A percentile compares a stretch with the other conserved stretches of the same genome.
Conservation (phyloP, 2,888 invertebrate genomes). For the Microctonus aethiopoides region DNA sequence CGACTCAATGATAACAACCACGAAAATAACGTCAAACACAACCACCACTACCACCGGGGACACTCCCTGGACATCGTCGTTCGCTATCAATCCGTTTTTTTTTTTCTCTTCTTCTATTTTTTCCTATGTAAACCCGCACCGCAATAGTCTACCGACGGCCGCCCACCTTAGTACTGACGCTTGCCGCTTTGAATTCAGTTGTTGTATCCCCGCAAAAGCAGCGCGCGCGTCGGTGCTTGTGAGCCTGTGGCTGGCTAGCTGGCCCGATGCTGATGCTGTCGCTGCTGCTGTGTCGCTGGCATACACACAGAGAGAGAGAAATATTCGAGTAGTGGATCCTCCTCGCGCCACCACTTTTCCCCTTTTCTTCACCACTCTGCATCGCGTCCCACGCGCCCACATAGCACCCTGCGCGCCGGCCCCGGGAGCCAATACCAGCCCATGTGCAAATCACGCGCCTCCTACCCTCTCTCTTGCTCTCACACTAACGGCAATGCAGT, state of each 20-base stretch:
- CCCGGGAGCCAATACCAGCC: slow-evolving; percentile 67
- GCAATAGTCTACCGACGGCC: slow-evolving; percentile 58
- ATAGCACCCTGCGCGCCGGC: slow-evolving; percentile 51
- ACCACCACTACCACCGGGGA: slow-evolving; percentile 43
- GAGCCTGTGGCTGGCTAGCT: background rate
- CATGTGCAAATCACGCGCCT: slow-evolving; percentile 55
- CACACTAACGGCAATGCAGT: background rate
- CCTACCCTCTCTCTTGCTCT: slow-evolving; percentile 4
- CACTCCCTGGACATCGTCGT: slow-evolving; percentile 62
- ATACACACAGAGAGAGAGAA: slow-evolving; percentile 18
- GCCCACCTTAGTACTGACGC: slow-evolving; percentile 65
- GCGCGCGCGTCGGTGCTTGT: slow-evolving; percentile 45
- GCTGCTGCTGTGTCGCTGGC: slow-evolving; percentile 31
- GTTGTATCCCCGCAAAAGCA: slow-evolving; percentile 56
- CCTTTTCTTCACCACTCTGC: slow-evolving; percentile 33
- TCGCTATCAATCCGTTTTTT: background rate
- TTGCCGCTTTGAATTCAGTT: slow-evolving; percentile 61
- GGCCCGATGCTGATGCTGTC: slow-evolving; percentile 30
- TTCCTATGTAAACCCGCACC: slow-evolving; percentile 52
- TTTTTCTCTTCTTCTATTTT: too few relatives aligned
- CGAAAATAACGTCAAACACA: slow-evolving; percentile 40
- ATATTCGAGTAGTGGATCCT: slow-evolving; percentile 3
- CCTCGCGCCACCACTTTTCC: slow-evolving; percentile 26
- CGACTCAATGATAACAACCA: background rate
- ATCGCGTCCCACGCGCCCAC: slow-evolving; percentile 36